Percentiles rank a stretch among this genome's conserved stretches.
Evolutionary conservation across 2,888 invertebrate genomes (phyloP).

Genomic region (Sarcophaga rosellei): DNA sequence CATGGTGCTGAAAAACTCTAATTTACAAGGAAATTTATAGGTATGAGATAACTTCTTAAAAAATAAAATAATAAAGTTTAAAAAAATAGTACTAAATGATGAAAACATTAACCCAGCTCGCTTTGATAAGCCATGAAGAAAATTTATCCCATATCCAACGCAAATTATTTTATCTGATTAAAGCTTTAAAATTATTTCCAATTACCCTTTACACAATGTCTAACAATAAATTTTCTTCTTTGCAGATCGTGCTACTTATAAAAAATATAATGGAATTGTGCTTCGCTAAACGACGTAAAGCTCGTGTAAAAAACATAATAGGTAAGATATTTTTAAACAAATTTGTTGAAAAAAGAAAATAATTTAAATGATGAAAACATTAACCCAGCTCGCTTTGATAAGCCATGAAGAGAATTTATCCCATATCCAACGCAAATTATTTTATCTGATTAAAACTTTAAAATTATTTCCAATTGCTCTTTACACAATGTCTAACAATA

Average conservation of each 20-base stretch:
- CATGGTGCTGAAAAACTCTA: no score
- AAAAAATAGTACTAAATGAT: constrained; percentile 61
- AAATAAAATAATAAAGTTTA: not conserved
- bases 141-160: constrained; percentile 72
- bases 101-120: constrained; percentile 75
- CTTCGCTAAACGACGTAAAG: no score
- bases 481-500: not conserved
- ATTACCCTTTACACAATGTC: not conserved
- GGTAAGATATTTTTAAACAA: no score
- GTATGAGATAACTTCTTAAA: not conserved
- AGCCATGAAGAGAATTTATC: constrained; percentile 74
- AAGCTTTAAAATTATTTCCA: constrained; percentile 2
- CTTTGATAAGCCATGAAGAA: constrained; percentile 75
- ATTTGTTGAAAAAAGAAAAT: not conserved
- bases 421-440: constrained; percentile 50
- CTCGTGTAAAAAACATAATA: no score
- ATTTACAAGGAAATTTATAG: no score
- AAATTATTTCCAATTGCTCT: not conserved
- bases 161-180: constrained; percentile 67
- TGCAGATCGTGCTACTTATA: not conserved
- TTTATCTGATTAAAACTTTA: constrained; percentile 30
- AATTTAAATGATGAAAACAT: constrained; percentile 68
- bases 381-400: constrained; percentile 76
- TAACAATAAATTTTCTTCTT: constrained; percentile 3
- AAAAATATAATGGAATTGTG: no score